Evolutionary conservation across 2,888 invertebrate species (phyloP).

Genomic region (Salpingus planirostris): DNA sequence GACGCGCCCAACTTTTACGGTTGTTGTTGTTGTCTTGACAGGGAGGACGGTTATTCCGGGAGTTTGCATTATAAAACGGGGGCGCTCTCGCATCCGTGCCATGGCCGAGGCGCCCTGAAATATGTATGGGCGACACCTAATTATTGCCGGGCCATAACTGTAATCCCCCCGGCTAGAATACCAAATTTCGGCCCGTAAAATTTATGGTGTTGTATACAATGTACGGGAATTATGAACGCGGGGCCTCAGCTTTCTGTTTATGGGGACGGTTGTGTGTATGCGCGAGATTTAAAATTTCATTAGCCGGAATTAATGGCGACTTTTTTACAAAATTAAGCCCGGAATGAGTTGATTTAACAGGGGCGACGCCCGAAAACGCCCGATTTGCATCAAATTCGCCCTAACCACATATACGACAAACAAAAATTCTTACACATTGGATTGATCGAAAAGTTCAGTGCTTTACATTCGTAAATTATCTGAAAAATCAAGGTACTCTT

Average conservation of each 20-base stretch:
- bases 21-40: too few species aligned
- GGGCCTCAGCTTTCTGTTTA: slow-evolving; percentile 12
- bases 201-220: slow-evolving; percentile 20
- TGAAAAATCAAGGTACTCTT: slow-evolving; percentile 6
- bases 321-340: slow-evolving; percentile 14
- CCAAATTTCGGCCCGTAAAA: slow-evolving; percentile 26
- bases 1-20: too few species aligned
- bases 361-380: too few species aligned
- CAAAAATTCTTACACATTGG: too few species aligned
- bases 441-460: too few species aligned
- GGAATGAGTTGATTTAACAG: slow-evolving; percentile 2
- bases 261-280: slow-evolving; percentile 10
- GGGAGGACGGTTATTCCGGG: slow-evolving; percentile 9
- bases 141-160: slow-evolving; percentile 29
- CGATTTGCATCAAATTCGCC: too few species aligned
- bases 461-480: too few species aligned
- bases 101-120: slow-evolving; percentile 24
- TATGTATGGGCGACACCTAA: slow-evolving; percentile 31
- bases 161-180: slow-evolving; percentile 28
- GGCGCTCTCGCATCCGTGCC: slow-evolving; percentile 12
- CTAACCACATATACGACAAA: too few species aligned
- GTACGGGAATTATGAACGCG: slow-evolving; percentile 14
- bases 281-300: slow-evolving; percentile 23
- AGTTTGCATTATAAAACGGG: slow-evolving; percentile 15
- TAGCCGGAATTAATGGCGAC: slow-evolving; percentile 19